Evolutionary conservation across 2,113 vertebrate species (phyloP).

Genomic region (Mionectes macconnelli): DNA sequence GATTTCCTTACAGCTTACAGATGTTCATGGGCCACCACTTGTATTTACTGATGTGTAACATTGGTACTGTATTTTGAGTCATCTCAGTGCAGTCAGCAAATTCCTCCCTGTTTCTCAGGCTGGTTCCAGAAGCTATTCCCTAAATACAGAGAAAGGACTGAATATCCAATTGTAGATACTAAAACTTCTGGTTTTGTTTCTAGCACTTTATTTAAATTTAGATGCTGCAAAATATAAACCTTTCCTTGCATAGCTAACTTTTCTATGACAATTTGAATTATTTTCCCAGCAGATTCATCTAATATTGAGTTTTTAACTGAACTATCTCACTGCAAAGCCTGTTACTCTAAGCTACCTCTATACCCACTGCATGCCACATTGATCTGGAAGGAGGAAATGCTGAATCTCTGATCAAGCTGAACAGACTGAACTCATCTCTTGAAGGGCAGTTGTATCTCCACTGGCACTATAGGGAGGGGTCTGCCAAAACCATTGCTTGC

Average conservation of each 20-base stretch:
- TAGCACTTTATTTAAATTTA: background rate
- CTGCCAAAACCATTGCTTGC: background rate
- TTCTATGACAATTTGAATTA: background rate
- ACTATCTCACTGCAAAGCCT: background rate
- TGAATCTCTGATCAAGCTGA: background rate
- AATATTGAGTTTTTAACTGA: background rate
- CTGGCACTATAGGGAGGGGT: too few species aligned
- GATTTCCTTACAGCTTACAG: background rate
- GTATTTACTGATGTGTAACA: background rate
- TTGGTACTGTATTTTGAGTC: background rate
- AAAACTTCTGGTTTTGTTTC: background rate
- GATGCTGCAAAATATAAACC: background rate
- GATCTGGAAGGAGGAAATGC: background rate
- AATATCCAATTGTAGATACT: background rate
- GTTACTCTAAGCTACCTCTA: background rate
- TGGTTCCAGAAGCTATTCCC: background rate
- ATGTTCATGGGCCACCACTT: background rate
- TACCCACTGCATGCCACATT: accelerated
- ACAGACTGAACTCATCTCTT: background rate
- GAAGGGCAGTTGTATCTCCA: background rate
- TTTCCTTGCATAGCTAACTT: background rate
- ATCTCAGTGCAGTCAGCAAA: background rate
- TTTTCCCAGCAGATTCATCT: background rate
- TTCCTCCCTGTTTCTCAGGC: background rate
- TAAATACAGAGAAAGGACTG: background rate